phyloP scores from a whole-genome alignment of 1,140 invertebrate genomes.

The Anoplophora glabripennis region DNA sequence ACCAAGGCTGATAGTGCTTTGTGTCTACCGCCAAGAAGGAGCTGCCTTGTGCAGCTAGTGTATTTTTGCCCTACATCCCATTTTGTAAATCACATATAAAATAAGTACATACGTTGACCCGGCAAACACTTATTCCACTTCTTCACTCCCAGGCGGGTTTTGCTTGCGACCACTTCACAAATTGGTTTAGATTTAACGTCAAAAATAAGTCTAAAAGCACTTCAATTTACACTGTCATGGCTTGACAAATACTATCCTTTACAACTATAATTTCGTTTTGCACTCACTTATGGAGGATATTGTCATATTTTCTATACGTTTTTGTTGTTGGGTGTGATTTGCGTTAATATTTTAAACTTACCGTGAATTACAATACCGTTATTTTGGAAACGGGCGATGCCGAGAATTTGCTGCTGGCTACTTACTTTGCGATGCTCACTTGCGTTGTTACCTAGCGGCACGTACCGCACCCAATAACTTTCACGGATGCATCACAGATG shows the following conservation, averaged over 20 bases:
- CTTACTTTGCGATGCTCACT: constrained; percentile 22
- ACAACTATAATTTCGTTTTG: constrained; percentile 25
- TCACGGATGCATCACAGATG: too few relatives aligned
- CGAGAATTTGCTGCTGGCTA: constrained; percentile 20
- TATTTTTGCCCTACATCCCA: constrained; percentile 10
- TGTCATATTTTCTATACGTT: constrained; percentile 4
- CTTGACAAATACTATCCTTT: constrained; percentile 32
- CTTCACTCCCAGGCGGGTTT: constrained; percentile 10
- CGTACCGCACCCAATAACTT: constrained; percentile 29
- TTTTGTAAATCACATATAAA: constrained; percentile 15
- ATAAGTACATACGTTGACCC: constrained; percentile 20
- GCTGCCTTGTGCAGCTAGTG: neutral
- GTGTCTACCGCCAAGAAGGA: constrained; percentile 13
- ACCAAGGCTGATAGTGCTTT: neutral
- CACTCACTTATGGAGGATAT: constrained; percentile 19
- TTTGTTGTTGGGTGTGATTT: constrained; percentile 15
- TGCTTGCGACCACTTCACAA: constrained; percentile 22
- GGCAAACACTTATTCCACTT: constrained; percentile 9
- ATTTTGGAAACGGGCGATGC: constrained; percentile 27
- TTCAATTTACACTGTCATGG: constrained; percentile 36
- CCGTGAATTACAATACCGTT: constrained; percentile 27
- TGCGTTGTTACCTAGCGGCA: constrained; percentile 16
- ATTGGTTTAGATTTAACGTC: constrained; percentile 16
- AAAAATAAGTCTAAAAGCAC: constrained; percentile 23
- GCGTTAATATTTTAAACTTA: constrained; percentile 25